A percentile compares a stretch with the other conserved stretches of the same genome.
phyloP scores from a whole-genome alignment of 2,113 vertebrate species.

The Phycodurus eques region DNA sequence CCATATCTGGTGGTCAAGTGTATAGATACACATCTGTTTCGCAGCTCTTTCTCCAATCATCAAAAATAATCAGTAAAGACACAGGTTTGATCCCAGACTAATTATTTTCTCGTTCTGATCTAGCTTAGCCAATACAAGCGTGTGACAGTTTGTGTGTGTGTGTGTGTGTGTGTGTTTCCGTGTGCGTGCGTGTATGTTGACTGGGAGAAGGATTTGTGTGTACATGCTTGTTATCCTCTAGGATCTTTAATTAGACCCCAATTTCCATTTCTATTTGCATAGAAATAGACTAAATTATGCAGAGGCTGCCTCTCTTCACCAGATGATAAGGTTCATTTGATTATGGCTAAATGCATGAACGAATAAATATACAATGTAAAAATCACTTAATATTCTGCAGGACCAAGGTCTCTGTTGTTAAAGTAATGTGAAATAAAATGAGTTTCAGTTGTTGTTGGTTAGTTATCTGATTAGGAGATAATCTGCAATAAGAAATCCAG shows the following conservation, averaged over 20 bases:
- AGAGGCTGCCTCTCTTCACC: not conserved
- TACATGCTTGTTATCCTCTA: slow-evolving; percentile 1
- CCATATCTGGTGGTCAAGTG: too few species aligned
- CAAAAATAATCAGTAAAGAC: not conserved
- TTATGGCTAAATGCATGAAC: slow-evolving; percentile 7
- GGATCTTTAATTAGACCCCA: slow-evolving; percentile 8
- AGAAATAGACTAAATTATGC: slow-evolving; percentile 10
- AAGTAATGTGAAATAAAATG: not conserved
- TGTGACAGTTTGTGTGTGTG: not conserved
- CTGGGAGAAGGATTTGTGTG: not conserved
- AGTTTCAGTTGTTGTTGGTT: not conserved
- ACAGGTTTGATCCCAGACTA: not conserved
- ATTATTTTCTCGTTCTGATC: not conserved
- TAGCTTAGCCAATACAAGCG: not conserved
- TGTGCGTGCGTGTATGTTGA: not conserved
- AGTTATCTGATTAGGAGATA: not conserved
- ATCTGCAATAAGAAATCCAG: not conserved
- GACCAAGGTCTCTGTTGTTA: not conserved
- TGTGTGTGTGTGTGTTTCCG: not conserved
- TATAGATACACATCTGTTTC: not conserved
- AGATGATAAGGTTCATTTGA: slow-evolving; percentile 1
- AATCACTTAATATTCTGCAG: not conserved
- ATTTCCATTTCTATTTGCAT: slow-evolving; percentile 12
- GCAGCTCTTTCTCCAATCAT: not conserved
- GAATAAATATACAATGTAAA: slow-evolving; percentile 11